These are phyloP conservation scores for Mechanitis messenoides DNA, from an alignment of 2,888 invertebrate species.

Conservation along the genomic window DNA sequence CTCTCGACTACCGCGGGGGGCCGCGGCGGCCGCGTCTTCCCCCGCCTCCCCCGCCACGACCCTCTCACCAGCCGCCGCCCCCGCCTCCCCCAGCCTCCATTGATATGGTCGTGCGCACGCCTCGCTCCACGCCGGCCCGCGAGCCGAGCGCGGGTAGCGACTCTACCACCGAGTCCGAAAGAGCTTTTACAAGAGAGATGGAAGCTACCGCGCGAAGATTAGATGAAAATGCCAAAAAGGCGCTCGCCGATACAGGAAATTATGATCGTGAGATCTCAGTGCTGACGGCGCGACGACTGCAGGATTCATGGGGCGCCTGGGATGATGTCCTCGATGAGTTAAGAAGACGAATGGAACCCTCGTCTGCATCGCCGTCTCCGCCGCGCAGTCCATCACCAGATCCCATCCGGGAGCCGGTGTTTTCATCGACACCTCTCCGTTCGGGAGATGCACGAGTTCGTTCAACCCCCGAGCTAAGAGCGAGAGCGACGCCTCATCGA, in stretches of 20 bases:
- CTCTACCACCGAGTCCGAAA: slow-evolving; percentile 70
- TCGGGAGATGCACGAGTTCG: slow-evolving; percentile 64
- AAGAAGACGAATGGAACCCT: slow-evolving; percentile 61
- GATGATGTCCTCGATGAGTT: slow-evolving; percentile 70
- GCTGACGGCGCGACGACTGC: slow-evolving; percentile 68
- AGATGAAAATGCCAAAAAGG: slow-evolving; percentile 60
- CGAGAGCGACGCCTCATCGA: slow-evolving; percentile 59
- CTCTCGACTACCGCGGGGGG: slow-evolving; percentile 73
- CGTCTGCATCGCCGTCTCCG: slow-evolving; percentile 57
- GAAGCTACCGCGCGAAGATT: slow-evolving; percentile 65
- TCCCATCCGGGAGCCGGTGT: slow-evolving; percentile 62
- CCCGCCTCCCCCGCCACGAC: slow-evolving; percentile 56
- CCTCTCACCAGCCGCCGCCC: slow-evolving; percentile 36
- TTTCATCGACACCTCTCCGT: slow-evolving; percentile 78
- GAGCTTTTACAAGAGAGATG: slow-evolving; percentile 66
- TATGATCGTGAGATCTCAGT: slow-evolving; percentile 77
- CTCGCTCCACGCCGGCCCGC: slow-evolving; percentile 47
- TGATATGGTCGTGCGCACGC: slow-evolving; percentile 39
- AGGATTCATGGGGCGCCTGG: slow-evolving; percentile 72
- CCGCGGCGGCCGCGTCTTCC: slow-evolving; percentile 55
- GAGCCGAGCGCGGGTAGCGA: slow-evolving; percentile 69
- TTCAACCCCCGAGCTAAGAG: slow-evolving; percentile 79
- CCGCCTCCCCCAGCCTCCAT: slow-evolving; percentile 51
- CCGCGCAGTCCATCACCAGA: slow-evolving; percentile 66
- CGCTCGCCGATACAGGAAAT: slow-evolving; percentile 71